A percentile compares a stretch with the other conserved stretches of the same genome.
These are phyloP conservation scores for Lycocerus yunnanus DNA, from an alignment of 2,888 invertebrate genomes.

Conservation along the genomic window DNA sequence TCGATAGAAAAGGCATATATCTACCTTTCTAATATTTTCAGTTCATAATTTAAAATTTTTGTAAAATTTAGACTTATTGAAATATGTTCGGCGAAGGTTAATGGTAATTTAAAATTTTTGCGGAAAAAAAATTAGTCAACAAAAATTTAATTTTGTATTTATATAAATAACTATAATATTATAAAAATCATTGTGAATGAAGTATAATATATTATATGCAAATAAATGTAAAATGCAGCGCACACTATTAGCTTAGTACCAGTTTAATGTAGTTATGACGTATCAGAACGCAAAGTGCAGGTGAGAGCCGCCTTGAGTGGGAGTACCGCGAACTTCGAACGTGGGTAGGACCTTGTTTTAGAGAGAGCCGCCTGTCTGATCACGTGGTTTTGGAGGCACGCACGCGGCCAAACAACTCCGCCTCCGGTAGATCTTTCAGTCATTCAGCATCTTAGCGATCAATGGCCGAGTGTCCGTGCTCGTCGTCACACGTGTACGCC, in stretches of 20 bases:
- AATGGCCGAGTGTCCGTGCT: conserved; percentile 69
- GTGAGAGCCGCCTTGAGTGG: conserved; percentile 46
- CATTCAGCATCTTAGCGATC: conserved; percentile 57
- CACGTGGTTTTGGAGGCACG: conserved; percentile 61
- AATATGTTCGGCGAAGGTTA: not conserved
- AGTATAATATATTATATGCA: too few species aligned
- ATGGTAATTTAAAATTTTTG: not conserved
- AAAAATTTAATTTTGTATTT: not conserved
- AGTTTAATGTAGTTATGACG: conserved; percentile 27
- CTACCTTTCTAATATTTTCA: too few species aligned
- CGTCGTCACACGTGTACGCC: conserved; percentile 61
- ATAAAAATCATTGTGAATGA: too few species aligned
- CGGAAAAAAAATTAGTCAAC: not conserved
- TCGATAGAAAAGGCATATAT: not conserved
- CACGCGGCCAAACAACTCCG: conserved; percentile 60
- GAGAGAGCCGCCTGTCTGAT: conserved; percentile 44
- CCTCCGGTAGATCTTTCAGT: conserved; percentile 54
- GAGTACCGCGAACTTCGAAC: conserved; percentile 45
- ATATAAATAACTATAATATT: too few species aligned
- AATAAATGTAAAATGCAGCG: conserved; percentile 9
- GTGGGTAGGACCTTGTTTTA: conserved; percentile 43
- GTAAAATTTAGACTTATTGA: not conserved
- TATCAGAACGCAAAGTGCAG: conserved; percentile 31
- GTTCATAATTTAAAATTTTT: not conserved
- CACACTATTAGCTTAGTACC: conserved; percentile 16